These are phyloP conservation scores for Nycticorax nycticorax DNA, from an alignment of 2,113 vertebrate genomes.

Conservation along the genomic window DNA sequence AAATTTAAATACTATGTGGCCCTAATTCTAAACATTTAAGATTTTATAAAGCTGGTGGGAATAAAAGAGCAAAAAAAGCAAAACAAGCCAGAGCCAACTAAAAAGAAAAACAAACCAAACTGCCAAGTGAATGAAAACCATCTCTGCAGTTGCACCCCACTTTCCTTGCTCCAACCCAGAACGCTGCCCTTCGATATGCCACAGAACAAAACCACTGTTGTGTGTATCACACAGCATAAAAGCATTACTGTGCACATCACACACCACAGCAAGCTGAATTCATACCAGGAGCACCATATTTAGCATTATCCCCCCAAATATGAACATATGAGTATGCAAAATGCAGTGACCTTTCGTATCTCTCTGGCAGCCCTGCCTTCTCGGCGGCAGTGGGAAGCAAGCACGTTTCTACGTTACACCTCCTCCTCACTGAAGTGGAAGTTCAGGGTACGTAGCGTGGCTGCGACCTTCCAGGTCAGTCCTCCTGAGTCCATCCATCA, in stretches of 20 bases:
- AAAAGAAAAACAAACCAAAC: not conserved
- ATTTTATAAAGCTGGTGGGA: conserved; percentile 62
- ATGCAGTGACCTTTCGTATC: not conserved
- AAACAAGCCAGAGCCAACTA: not conserved
- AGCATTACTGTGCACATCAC: not conserved
- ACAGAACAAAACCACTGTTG: not conserved
- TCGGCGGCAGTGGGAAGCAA: not conserved
- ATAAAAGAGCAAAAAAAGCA: conserved; percentile 27
- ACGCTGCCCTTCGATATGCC: rapidly evolving
- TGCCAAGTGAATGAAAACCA: conserved; percentile 31
- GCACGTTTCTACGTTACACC: rapidly evolving
- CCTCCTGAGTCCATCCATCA: not conserved
- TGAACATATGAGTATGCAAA: not conserved
- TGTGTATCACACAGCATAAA: not conserved
- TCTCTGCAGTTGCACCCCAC: not conserved
- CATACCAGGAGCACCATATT: not conserved
- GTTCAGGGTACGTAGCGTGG: not conserved
- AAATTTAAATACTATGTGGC: conserved; percentile 59
- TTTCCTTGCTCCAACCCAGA: not conserved
- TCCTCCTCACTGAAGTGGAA: not conserved
- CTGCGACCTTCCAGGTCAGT: not conserved
- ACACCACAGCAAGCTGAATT: not conserved
- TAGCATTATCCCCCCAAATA: not conserved
- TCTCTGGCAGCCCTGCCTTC: not conserved
- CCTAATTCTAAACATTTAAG: conserved; percentile 64